phyloP scores from a whole-genome alignment of 2,113 vertebrate genomes.

The Antidorcas marsupialis region DNA sequence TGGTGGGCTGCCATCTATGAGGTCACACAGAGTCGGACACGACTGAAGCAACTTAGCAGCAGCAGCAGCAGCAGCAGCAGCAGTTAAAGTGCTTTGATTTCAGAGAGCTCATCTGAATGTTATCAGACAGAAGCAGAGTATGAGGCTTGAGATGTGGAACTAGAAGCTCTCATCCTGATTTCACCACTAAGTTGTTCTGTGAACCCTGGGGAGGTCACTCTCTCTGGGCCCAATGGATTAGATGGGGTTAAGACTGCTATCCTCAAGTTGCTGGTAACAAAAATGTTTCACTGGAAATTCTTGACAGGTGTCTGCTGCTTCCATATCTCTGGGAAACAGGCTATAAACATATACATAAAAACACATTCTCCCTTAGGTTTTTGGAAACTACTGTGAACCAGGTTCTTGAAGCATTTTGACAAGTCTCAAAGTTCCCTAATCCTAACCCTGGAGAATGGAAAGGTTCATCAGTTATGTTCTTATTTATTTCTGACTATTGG shows the following conservation, averaged over 20 bases:
- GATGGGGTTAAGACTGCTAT: background rate
- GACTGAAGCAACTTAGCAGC: no score
- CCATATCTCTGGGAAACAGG: background rate
- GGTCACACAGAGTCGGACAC: no score
- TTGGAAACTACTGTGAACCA: background rate
- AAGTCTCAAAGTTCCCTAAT: background rate
- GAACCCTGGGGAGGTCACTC: background rate
- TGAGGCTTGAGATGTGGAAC: background rate
- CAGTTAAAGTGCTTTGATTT: background rate
- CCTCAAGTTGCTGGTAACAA: background rate
- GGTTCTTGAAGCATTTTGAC: background rate
- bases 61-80: background rate
- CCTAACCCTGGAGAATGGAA: background rate
- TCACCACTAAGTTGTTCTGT: background rate
- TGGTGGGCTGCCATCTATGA: no score
- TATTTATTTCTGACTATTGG: conserved; percentile 66
- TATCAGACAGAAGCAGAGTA: background rate
- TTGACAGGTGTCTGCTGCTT: background rate
- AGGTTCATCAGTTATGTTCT: conserved; percentile 36
- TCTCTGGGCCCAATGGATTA: background rate
- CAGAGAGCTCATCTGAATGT: background rate
- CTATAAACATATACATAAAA: background rate
- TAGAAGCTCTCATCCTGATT: background rate
- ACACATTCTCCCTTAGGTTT: background rate
- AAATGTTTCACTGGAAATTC: background rate